These are phyloP conservation scores for Hyperopisus bebe DNA, from an alignment of 2,113 vertebrate species.

Conservation along the genomic window DNA sequence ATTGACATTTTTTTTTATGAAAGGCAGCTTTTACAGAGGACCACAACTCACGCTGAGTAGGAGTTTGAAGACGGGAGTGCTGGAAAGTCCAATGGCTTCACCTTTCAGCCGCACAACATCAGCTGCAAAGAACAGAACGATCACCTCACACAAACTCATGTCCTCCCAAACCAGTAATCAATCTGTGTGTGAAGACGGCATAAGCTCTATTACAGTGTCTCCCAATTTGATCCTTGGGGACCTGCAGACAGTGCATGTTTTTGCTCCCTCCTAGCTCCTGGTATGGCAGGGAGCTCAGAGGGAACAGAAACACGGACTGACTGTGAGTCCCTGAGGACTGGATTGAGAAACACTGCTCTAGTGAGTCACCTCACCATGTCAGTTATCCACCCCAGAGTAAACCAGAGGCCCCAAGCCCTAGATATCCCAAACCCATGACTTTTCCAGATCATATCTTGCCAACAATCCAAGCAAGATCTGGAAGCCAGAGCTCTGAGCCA, in stretches of 20 bases:
- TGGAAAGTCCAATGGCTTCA: constrained; percentile 37
- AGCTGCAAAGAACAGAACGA: constrained; percentile 40
- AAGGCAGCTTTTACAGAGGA: background rate
- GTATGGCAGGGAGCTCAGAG: no score
- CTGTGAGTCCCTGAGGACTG: background rate
- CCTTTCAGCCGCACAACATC: constrained; percentile 52
- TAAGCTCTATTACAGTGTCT: background rate
- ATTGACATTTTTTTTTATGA: background rate
- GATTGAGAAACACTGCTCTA: background rate
- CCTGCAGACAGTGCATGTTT: no score
- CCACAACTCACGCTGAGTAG: constrained; percentile 54
- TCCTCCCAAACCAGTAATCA: background rate
- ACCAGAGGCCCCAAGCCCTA: background rate
- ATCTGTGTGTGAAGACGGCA: background rate
- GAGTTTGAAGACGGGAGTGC: constrained; percentile 67
- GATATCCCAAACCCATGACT: background rate
- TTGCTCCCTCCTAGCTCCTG: no score
- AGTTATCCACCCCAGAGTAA: background rate
- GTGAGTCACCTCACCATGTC: background rate
- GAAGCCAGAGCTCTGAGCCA: background rate
- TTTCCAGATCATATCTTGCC: background rate
- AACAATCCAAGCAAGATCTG: background rate
- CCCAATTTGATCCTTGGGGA: background rate
- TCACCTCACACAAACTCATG: background rate
- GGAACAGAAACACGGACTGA: background rate